Base-by-base conservation (phyloP, 2,888 invertebrate genomes). In the Fabriciana adippe region DNA sequence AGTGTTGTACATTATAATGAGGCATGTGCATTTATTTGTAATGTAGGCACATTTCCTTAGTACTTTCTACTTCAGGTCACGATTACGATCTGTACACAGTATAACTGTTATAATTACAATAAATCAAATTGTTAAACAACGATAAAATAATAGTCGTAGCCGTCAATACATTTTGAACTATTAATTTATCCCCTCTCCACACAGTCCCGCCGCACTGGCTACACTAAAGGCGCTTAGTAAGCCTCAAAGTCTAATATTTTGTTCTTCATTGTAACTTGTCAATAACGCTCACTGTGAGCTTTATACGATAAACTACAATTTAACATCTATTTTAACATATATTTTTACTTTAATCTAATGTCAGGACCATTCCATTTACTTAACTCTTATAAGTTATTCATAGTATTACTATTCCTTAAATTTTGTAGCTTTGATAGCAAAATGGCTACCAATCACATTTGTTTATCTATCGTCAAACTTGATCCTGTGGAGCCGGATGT, bases 41-140 rank as follows among this genome's bases (percentile, higher is more conserved):
- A 61, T 35, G 51, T 64, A 64, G 67, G 54, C 64, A 70, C 61
- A 61, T 54, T 64, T 68, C 62, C 66, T 64, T 67, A 67, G 56
- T 53, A 64, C 50, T 63, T 55, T 64, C 67, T 66, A 71, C 53
- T 69, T 71, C 71, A 71, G 71, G 71, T 71, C 69, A 71, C 71
- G 51, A 11, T 59, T 64, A 67, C 51, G 41, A 64, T 56, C 55
- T 47, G 53, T 67, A 70, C 64, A 62, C 64, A 59, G 53, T 64
- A 47, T 15, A 53, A 70, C 56, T 51, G 55, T 51, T 55, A n/a
- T 57, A 56, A 45, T 35, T 59, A 63, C 11, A 15, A 53, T 60
- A 57, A 16, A 21, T 65, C 35, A 61, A 13, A 14, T 48, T 64
- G n/a, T 50, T 26, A 50, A 64, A 41, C 47, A 31, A 47, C 26